These are phyloP conservation scores for Aphodius sticticus DNA, from an alignment of 2,888 invertebrate genomes.

Conservation along the genomic window DNA sequence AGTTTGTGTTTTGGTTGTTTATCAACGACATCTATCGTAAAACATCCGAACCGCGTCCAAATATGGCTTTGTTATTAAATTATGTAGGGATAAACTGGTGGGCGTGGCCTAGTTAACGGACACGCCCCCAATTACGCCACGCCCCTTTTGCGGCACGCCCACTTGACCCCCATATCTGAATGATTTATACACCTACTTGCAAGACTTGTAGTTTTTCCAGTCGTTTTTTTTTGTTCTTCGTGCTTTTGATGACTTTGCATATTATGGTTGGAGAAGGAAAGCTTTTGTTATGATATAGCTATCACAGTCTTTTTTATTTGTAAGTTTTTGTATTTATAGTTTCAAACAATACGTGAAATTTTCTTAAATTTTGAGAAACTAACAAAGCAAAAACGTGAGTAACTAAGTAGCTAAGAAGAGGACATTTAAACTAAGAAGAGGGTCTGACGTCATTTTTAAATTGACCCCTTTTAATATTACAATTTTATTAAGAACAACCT, in stretches of 20 bases:
- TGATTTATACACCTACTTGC: conserved; percentile 38
- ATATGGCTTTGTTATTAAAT: conserved; percentile 45
- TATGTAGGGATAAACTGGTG: conserved; percentile 28
- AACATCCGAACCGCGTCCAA: conserved; percentile 33
- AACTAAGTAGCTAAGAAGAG: no score
- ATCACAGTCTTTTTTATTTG: no score
- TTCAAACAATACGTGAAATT: no score
- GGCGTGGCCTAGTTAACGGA: conserved; percentile 16
- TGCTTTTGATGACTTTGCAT: conserved; percentile 19
- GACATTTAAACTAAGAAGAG: no score
- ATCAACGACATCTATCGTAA: conserved; percentile 31
- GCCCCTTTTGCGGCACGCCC: conserved; percentile 29
- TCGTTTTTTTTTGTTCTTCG: conserved; percentile 16
- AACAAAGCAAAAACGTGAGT: no score
- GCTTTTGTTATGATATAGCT: no score
- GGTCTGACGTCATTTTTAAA: no score
- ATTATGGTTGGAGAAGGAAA: background rate
- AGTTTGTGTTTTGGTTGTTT: background rate
- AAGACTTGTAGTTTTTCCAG: conserved; percentile 11
- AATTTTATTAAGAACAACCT: no score
- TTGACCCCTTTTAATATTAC: no score
- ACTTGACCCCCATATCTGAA: conserved; percentile 29
- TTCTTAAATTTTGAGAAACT: no score
- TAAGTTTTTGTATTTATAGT: no score
- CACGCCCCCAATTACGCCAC: background rate